These are phyloP conservation scores for Metopolophium dirhodum DNA, from an alignment of 1,140 invertebrate genomes.

Conservation along the genomic window DNA sequence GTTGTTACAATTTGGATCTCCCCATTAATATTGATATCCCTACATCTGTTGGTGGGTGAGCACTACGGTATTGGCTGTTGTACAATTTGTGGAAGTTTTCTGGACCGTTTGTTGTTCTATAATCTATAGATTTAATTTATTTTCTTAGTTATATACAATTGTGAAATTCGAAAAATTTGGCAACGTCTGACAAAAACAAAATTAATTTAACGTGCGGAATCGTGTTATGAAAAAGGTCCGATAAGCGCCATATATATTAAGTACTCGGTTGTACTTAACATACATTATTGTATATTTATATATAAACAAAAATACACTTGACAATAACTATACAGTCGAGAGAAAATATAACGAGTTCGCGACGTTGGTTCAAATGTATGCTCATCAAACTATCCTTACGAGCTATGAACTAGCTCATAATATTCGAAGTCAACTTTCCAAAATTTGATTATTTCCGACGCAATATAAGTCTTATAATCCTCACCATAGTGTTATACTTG, in stretches of 20 bases:
- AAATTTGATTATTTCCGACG: background rate
- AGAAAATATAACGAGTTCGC: background rate
- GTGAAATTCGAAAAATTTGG: background rate
- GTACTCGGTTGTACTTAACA: background rate
- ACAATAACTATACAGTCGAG: background rate
- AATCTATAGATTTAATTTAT: conserved; percentile 14
- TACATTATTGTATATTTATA: background rate
- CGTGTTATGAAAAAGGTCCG: background rate
- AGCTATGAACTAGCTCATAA: background rate
- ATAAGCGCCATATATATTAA: background rate
- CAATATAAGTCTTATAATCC: background rate
- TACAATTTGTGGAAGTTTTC: background rate
- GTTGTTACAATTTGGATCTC: background rate
- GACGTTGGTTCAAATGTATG: background rate
- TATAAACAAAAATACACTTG: background rate
- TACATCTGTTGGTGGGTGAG: background rate
- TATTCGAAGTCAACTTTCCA: background rate
- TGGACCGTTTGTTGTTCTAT: background rate
- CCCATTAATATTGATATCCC: conserved; percentile 3
- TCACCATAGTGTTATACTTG: background rate
- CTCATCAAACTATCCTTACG: background rate
- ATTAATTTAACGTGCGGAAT: background rate
- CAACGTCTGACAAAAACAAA: background rate
- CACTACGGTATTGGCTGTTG: background rate
- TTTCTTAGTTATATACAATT: background rate